Evolutionary conservation across 2,888 invertebrate species (phyloP).

Genomic region (Heliconius erato): DNA sequence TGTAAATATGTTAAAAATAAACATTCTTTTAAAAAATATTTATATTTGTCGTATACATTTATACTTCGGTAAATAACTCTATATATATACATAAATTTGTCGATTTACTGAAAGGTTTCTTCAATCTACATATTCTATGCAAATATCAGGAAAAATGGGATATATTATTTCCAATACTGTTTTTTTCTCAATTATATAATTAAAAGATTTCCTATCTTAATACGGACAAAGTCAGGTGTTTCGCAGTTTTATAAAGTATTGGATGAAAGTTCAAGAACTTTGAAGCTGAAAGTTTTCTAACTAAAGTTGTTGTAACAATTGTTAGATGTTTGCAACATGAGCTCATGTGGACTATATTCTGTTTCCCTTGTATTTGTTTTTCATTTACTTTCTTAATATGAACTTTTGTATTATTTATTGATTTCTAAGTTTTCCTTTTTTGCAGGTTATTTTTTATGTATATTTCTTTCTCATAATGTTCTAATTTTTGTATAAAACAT

Average conservation of each 20-base stretch:
- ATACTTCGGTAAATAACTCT: no score
- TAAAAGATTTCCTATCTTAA: not conserved
- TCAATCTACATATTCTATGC: no score
- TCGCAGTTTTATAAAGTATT: slow-evolving; percentile 15
- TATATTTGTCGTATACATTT: no score
- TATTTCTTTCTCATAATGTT: not conserved
- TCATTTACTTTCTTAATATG: slow-evolving; percentile 22
- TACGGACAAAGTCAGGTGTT: not conserved
- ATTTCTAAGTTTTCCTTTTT: not conserved
- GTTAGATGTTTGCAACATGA: slow-evolving; percentile 21
- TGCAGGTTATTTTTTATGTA: not conserved
- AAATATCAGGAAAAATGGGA: no score
- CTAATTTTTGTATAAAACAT: no score
- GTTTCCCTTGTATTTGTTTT: slow-evolving; percentile 15
- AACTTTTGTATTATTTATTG: not conserved
- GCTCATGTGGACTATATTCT: slow-evolving; percentile 22
- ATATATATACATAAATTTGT: no score
- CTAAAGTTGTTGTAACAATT: slow-evolving; percentile 30
- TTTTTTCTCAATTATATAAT: not conserved
- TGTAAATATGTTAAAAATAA: no score
- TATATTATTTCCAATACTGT: not conserved
- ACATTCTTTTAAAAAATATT: no score
- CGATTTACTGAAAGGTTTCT: no score
- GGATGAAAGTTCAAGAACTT: not conserved
- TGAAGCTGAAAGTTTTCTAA: not conserved